Evolutionary conservation across 2,888 invertebrate species (phyloP).

Genomic region (Protophormia terraenovae): DNA sequence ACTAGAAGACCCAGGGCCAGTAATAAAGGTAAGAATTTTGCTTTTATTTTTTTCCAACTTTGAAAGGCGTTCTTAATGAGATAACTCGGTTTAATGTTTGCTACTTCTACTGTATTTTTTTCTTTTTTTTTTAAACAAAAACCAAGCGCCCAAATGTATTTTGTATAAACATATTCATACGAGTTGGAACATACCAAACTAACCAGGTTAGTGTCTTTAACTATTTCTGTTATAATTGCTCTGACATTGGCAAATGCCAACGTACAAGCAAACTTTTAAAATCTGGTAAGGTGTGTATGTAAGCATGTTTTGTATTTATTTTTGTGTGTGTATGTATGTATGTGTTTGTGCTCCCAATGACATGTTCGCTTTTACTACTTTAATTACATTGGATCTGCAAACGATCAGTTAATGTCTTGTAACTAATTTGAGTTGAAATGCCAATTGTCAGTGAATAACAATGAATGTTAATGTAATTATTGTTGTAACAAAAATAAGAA

Average conservation of each 20-base stretch:
- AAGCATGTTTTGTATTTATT: neutral
- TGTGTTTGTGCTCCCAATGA: slow-evolving; percentile 35
- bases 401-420: slow-evolving; percentile 70
- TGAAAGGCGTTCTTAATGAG: slow-evolving; percentile 70
- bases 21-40: slow-evolving; percentile 52
- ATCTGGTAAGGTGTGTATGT: slow-evolving; percentile 51
- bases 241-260: slow-evolving; percentile 66
- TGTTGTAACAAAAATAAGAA: too few species aligned
- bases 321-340: neutral
- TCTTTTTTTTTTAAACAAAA: neutral
- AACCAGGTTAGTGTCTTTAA: slow-evolving; percentile 42
- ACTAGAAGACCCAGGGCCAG: slow-evolving; percentile 52
- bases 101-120: slow-evolving; percentile 29
- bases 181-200: slow-evolving; percentile 22
- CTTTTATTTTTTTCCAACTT: slow-evolving; percentile 57
- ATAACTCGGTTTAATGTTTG: slow-evolving; percentile 53
- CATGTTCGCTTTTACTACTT: slow-evolving; percentile 57
- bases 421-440: slow-evolving; percentile 71
- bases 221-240: slow-evolving; percentile 67
- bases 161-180: slow-evolving; percentile 8
- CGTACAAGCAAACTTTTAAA: slow-evolving; percentile 28
- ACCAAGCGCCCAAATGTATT: slow-evolving; percentile 36
- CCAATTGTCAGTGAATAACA: slow-evolving; percentile 69
- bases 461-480: slow-evolving; percentile 62
- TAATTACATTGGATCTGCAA: slow-evolving; percentile 60